Evolutionary conservation across 2,113 vertebrate species (phyloP), one percentile per base, ranked within the genome.

Genomic region (Microtus ochrogaster): DNA sequence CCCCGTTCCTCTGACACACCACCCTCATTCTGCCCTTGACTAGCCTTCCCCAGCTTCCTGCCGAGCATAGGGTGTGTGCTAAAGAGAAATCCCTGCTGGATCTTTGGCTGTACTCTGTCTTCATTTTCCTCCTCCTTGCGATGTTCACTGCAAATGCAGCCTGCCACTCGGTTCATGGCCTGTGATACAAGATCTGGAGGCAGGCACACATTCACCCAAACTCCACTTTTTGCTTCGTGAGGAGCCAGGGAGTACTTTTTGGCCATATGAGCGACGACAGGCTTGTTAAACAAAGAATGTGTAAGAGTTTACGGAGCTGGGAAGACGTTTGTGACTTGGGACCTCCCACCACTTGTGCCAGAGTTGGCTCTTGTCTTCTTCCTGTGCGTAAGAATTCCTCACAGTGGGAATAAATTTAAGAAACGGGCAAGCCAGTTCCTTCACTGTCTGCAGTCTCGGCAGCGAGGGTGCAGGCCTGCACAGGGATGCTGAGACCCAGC

Each of bases 161-260:
- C 39, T 2, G 16, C 21, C 21, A 0, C 9, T 68, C 79, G 14
- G 52, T 24, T 41, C 3, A 10, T 28, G 2, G 3, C 2, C 2
- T 39, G 16, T 0, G 11, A 36, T 24, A 68, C 28, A 49, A 70
- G 44, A 49, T 49, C 84, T 8, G 2, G 21, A 52, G 33, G 84
- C 21, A 47, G 44, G 44, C 2, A 14, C 84, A 52, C 84, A 72
- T 41, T 88, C 49, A 33, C 28, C 7, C 0, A 30, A 33, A 1
- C 39, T 0, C 4, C 2, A 5, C 8, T 16, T 41, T 44, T 47
- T 21, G 58, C 61, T 44, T 44, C 26, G 8, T 4, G 12, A 41
- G 52, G 26, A n/a, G 41, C 52, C 16, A 0, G 13, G 5, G 44
- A 55, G 14, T 0, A 0, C 36, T 3, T 1, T 9, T 3, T 16